A percentile compares a stretch with the other conserved stretches of the same genome.
Conservation (phyloP, 2,797 vertebrate species). For the Craterocephalus amniculus region DNA sequence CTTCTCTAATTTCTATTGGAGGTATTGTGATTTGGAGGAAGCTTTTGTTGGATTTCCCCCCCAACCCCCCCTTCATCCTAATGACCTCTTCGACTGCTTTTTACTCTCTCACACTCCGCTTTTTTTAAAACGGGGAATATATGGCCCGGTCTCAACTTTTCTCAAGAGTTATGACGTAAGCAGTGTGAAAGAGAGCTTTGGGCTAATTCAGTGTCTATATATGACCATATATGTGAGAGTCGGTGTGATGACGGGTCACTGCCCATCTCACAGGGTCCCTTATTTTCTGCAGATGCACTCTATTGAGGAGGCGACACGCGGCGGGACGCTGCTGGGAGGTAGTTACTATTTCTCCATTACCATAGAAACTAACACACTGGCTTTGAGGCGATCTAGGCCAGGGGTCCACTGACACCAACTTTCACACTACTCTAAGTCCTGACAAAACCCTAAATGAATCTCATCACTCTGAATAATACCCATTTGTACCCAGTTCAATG, state of each 20-base stretch:
- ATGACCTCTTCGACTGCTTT: constrained; percentile 73
- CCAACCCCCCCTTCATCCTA: constrained; percentile 37
- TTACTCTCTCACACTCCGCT: constrained; percentile 78
- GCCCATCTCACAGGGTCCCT: constrained; percentile 93
- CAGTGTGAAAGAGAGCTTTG: constrained; percentile 88
- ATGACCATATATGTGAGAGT: constrained; percentile 70
- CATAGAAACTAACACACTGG: constrained; percentile 97
- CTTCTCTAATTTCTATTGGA: constrained; percentile 90
- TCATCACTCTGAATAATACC: constrained; percentile 92
- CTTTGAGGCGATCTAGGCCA: constrained; percentile 91
- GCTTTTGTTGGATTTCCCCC: constrained; percentile 81
- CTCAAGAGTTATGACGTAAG: constrained; percentile 95
- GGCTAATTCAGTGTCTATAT: constrained; percentile 80
- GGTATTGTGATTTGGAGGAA: constrained; percentile 88
- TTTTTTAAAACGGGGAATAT: constrained; percentile 81
- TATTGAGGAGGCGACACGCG: constrained; percentile 98
- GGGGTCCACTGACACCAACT: constrained; percentile 88
- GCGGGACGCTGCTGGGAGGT: constrained; percentile 94
- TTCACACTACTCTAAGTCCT: constrained; percentile 88
- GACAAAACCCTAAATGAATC: constrained; percentile 90
- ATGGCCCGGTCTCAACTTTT: constrained; percentile 87
- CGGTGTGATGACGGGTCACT: constrained; percentile 94
- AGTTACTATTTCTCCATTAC: constrained; percentile 93
- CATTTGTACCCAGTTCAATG: constrained; percentile 93
- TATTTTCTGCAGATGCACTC: constrained; percentile 97